Evolutionary conservation across 2,888 invertebrate species (phyloP), one percentile per base, ranked within the genome.

Genomic region (Drosophila monieri): DNA sequence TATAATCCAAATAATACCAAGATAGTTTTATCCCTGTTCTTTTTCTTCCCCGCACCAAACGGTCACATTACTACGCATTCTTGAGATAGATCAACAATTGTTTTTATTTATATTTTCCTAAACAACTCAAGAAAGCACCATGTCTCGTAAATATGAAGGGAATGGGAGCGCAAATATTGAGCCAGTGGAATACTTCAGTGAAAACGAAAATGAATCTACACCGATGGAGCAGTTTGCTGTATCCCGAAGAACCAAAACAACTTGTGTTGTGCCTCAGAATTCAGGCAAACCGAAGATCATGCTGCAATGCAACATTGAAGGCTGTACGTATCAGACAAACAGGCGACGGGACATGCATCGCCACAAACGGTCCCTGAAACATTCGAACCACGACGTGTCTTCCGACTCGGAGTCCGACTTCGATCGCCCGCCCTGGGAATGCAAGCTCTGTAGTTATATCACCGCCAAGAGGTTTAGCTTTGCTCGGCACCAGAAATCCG

Each of bases 391-490:
- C 23, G 32, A 57, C 5, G 9, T 41, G 15, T 49, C 25, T 18
- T 39, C 51, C 5, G 64, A 64, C 4, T 61, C 61, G n/a, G 68
- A 70, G 1, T 61, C 71, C 1, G 71, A 69, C 12, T 9, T 71
- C 1, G 60, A 61, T 8, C n/a, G 61, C 10, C 14, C 61, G 0
- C 43, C 53, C 6, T 69, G 39, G 44, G 27, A 25, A 2, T 69
- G 68, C 8, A n/a, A 21, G 1, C 15, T 39, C 1, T 69, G 68
- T 15, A 18, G 18, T 6, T 69, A 69, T 39, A 71, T 15, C 9
- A 69, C 68, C 1, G 68, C 62, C 10, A 69, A 51, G 2, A 25
- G 44, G 2, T 69, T 53, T 15, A 35, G 53, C 39, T 69, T 32
- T n/a, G 44, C n/a, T 4, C 44, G 68, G 21, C 68, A 69, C 39